phyloP scores from a whole-genome alignment of 92 coral and sea anemone genomes.

The Chrysogorgia sp. region DNA sequence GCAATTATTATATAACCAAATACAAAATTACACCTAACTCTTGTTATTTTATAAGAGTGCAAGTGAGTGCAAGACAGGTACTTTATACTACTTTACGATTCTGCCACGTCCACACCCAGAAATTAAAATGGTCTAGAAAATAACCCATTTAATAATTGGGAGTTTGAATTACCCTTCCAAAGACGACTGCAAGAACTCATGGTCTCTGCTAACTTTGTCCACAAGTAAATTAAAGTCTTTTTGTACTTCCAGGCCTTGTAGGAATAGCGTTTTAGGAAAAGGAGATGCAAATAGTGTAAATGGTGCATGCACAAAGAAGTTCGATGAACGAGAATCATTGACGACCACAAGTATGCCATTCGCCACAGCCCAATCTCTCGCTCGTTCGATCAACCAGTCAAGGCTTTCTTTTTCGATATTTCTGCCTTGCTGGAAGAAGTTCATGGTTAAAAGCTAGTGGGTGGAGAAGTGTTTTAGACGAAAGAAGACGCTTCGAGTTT shows the following conservation, averaged over 20 bases:
- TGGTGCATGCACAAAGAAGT: slow-evolving; percentile 68
- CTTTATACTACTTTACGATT: no score
- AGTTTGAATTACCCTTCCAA: slow-evolving; percentile 66
- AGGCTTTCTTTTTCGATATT: slow-evolving; percentile 26
- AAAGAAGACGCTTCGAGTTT: background rate
- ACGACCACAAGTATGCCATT: slow-evolving; percentile 57
- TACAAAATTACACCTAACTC: no score
- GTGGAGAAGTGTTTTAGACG: no score
- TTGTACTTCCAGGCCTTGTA: slow-evolving; percentile 76
- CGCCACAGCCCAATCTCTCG: slow-evolving; percentile 56
- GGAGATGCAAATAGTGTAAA: slow-evolving; percentile 81
- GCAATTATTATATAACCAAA: no score
- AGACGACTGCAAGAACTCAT: slow-evolving; percentile 80
- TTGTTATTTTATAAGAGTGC: no score
- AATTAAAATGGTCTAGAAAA: no score
- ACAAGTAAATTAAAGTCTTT: slow-evolving; percentile 78
- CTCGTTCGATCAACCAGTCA: slow-evolving; percentile 29
- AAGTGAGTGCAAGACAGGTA: no score
- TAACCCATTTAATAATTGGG: no score
- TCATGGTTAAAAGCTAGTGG: slow-evolving; percentile 1
- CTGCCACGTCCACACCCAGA: background rate
- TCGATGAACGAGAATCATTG: slow-evolving; percentile 24
- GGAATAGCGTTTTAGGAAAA: slow-evolving; percentile 71
- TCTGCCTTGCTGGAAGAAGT: slow-evolving; percentile 4
- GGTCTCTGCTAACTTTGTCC: slow-evolving; percentile 82